Evolutionary conservation across 2,113 vertebrate species (phyloP).

Genomic region (Oophaga pumilio): DNA sequence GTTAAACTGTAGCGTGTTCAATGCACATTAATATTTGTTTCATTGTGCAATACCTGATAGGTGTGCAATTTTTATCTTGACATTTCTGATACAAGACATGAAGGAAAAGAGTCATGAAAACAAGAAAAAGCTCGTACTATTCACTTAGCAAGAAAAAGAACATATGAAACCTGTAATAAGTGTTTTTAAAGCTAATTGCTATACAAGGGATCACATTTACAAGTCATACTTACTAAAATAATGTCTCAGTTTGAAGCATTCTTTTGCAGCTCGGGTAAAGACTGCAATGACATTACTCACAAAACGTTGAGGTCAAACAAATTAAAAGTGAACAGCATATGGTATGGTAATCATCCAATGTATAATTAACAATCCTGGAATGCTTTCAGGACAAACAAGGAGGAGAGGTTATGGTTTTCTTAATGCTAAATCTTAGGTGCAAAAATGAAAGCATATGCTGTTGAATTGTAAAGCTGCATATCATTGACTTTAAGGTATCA

Average conservation of each 20-base stretch:
- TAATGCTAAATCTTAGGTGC: conserved; percentile 67
- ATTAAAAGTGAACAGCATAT: conserved; percentile 67
- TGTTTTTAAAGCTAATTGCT: conserved; percentile 53
- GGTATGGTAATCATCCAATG: conserved; percentile 67
- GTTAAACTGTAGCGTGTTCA: no score
- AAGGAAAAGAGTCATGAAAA: not conserved
- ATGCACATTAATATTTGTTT: not conserved
- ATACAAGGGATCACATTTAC: conserved; percentile 49
- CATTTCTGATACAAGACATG: not conserved
- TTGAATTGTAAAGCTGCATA: conserved; percentile 63
- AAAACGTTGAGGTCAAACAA: conserved; percentile 67
- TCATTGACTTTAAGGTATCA: conserved; percentile 63
- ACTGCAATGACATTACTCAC: conserved; percentile 56
- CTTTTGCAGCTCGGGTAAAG: conserved; percentile 31
- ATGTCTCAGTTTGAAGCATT: conserved; percentile 39
- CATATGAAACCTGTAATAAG: conserved; percentile 28
- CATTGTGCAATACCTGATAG: not conserved
- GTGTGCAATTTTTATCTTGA: not conserved
- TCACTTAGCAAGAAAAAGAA: conserved; percentile 35
- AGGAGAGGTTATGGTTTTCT: conserved; percentile 72
- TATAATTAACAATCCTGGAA: conserved; percentile 70
- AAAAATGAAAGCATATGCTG: conserved; percentile 61
- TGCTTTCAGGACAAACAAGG: conserved; percentile 68
- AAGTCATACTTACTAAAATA: conserved; percentile 53
- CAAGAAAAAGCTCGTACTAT: conserved; percentile 17